Evolutionary conservation across 2,113 vertebrate genomes (phyloP).

Genomic region (Tetraodon nigroviridis): DNA sequence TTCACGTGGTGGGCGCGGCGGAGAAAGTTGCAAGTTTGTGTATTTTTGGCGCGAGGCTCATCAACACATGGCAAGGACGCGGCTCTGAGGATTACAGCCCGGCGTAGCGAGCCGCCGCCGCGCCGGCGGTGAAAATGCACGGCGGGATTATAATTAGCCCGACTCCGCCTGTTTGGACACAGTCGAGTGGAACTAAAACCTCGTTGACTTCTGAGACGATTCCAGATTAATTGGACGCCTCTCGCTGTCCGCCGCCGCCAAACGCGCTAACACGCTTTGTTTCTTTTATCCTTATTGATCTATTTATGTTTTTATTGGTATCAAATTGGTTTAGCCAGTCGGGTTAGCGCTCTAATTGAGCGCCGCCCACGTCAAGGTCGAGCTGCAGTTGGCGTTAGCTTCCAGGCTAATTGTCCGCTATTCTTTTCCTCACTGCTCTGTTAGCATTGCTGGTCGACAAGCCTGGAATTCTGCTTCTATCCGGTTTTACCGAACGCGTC

Average conservation of each 20-base stretch:
- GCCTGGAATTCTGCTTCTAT: too few species aligned
- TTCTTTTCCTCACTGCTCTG: not conserved
- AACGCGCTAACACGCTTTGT: too few species aligned
- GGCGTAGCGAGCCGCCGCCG: constrained; percentile 58
- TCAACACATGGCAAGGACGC: constrained; percentile 49
- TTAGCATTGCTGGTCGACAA: too few species aligned
- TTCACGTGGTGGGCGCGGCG: constrained; percentile 42
- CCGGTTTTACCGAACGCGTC: too few species aligned
- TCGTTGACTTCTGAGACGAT: constrained; percentile 64
- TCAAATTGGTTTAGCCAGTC: too few species aligned
- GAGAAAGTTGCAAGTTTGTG: constrained; percentile 31
- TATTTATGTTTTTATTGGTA: too few species aligned
- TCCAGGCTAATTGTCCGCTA: too few species aligned
- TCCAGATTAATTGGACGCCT: constrained; percentile 64
- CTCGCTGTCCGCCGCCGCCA: constrained; percentile 16
- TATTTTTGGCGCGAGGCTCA: constrained; percentile 57
- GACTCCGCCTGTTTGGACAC: constrained; percentile 55
- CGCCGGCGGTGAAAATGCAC: constrained; percentile 64
- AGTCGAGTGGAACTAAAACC: constrained; percentile 68
- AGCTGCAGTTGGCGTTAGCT: too few species aligned
- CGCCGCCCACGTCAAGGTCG: not conserved
- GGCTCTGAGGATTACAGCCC: constrained; percentile 58
- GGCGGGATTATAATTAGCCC: constrained; percentile 68
- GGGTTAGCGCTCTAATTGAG: not conserved
- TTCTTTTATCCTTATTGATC: too few species aligned